These are phyloP conservation scores for Aplochiton taeniatus DNA, from an alignment of 2,797 vertebrate species.

Conservation along the genomic window DNA sequence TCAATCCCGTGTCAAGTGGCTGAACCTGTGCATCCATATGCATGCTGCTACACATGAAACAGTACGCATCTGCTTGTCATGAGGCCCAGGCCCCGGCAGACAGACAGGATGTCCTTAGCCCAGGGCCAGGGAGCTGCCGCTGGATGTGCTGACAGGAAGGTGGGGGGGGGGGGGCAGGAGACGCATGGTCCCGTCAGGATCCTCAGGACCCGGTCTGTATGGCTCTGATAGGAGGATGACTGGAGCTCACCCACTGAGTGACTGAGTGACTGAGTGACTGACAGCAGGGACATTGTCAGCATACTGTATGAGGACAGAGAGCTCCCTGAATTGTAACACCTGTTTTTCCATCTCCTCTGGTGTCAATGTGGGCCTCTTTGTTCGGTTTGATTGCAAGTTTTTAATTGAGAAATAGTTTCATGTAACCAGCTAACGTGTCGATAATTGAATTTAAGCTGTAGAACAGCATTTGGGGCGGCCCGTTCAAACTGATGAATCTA, in stretches of 20 bases:
- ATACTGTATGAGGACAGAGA: background rate
- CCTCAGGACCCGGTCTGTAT: conserved; percentile 33
- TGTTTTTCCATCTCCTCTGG: no score
- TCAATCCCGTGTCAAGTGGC: conserved; percentile 72
- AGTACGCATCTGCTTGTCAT: conserved; percentile 61
- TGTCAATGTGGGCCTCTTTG: no score
- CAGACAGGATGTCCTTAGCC: conserved; percentile 61
- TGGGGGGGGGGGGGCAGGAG: conserved; percentile 21
- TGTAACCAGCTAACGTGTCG: no score
- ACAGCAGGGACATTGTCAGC: no score
- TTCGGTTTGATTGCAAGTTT: no score
- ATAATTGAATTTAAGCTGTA: no score
- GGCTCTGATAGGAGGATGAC: no score
- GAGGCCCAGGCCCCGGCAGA: conserved; percentile 38
- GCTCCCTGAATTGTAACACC: no score
- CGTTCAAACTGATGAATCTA: conserved; percentile 17
- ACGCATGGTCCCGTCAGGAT: conserved; percentile 27
- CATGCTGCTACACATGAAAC: conserved; percentile 66
- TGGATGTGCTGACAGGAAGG: conserved; percentile 65
- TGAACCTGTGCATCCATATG: conserved; percentile 77
- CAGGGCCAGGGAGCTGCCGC: conserved; percentile 45
- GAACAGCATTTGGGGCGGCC: no score
- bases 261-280: background rate
- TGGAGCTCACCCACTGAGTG: no score
- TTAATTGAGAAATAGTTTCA: no score